Evolutionary conservation across 1,140 invertebrate genomes (phyloP), one percentile per base, ranked within the genome.

Genomic region (Sipha flava): DNA sequence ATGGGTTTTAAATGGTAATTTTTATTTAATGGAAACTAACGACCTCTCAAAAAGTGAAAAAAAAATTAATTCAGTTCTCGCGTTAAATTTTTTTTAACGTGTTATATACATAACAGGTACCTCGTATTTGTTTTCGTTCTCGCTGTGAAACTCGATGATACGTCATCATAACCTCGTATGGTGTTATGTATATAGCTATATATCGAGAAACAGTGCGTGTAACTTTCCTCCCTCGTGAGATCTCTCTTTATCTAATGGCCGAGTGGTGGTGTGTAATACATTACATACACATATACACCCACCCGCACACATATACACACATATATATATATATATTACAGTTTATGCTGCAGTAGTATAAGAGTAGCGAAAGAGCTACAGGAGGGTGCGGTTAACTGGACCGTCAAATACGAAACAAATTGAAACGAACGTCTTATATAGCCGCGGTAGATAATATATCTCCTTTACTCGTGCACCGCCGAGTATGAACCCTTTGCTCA

Each of bases 401-500:
- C 72, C 72, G 72, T 75, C 72, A 75, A 75, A 75, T 75, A 37
- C 72, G 72, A 75, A 75, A 75, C 72, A 75, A 75, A 75, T 75
- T 75, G 72, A 75, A 75, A 75, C 72, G 45, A 57, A 75, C 72
- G 72, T 75, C 72, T 75, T 75, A 34, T 75, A 37, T 37, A 23
- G 31, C 29, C 29, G n/a, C n/a, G 23, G 70, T 73, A 73, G 47
- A 73, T 73, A 73, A 73, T 73, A 73, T 73, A 73, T 73, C 45
- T 75, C 72, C 31, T 75, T 75, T 75, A 57, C 70, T 57, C 21
- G 72, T 57, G 70, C 70, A 34, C 72, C 49, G 72, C 31, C 72
- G 49, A 21, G 10, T 73, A 52, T 57, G 40, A 75, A 75, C 49
- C 49, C 72, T 75, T 68, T 40, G 72, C 49, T 75, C 47, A 23